Conservation (phyloP, 1,140 invertebrate species). For the Meloidogyne floridensis region DNA sequence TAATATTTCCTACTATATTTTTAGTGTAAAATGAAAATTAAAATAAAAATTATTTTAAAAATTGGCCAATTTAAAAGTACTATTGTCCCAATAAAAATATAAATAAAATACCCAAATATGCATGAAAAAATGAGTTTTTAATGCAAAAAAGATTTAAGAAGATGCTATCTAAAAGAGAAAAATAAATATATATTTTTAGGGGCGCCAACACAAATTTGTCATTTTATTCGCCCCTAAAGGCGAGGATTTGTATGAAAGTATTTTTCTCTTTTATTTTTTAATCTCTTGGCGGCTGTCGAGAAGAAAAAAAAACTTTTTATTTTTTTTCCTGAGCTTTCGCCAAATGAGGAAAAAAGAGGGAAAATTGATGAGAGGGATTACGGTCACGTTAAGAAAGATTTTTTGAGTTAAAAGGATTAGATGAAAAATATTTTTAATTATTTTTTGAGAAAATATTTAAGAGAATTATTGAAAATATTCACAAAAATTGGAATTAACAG, state of each 20-base stretch:
- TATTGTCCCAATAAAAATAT: not conserved
- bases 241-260: not conserved
- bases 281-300: not conserved
- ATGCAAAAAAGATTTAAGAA: not conserved
- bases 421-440: too few relatives aligned
- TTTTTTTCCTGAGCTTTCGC: not conserved
- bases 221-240: slow-evolving; percentile 6
- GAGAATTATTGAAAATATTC: too few relatives aligned
- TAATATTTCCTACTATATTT: too few relatives aligned
- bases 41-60: not conserved
- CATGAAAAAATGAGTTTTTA: slow-evolving; percentile 5
- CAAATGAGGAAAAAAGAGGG: not conserved
- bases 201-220: not conserved
- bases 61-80: not conserved
- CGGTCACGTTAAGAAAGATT: not conserved
- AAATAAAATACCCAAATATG: not conserved
- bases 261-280: not conserved
- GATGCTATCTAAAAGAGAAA: not conserved
- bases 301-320: not conserved
- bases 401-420: not conserved
- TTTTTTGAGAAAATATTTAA: too few relatives aligned
- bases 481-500: too few relatives aligned
- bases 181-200: too few relatives aligned
- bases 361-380: not conserved
- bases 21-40: not conserved